Conservation (phyloP, 2,888 invertebrate genomes). For the Troides aeacus region DNA sequence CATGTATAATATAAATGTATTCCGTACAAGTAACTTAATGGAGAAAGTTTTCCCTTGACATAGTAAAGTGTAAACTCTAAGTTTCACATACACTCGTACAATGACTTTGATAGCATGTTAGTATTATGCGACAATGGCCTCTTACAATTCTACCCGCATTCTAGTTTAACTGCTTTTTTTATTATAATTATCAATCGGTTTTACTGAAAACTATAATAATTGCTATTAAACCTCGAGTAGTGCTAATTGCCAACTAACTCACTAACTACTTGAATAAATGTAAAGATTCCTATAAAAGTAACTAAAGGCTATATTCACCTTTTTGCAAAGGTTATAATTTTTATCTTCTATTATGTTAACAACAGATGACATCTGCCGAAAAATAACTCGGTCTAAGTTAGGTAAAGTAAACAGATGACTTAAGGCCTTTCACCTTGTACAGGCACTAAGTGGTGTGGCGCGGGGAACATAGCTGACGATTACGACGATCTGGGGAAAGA, state of each 20-base stretch:
- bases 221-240: too few relatives aligned
- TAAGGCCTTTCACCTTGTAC: conserved; percentile 28
- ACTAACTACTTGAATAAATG: neutral
- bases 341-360: too few relatives aligned
- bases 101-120: neutral
- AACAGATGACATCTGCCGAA: too few relatives aligned
- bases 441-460: conserved; percentile 92
- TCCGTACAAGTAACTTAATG: neutral
- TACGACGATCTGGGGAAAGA: conserved; percentile 84
- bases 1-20: neutral
- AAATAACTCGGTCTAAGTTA: too few relatives aligned
- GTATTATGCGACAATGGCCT: neutral
- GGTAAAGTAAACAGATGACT: too few relatives aligned
- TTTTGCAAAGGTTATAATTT: too few relatives aligned
- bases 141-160: neutral
- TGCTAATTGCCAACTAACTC: too few relatives aligned
- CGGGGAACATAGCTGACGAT: conserved; percentile 82
- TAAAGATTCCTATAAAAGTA: neutral
- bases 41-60: conserved; percentile 1
- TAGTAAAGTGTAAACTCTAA: neutral
- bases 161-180: neutral
- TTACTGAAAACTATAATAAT: neutral
- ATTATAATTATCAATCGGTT: neutral
- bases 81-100: neutral
- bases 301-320: neutral